A percentile compares a stretch with the other conserved stretches of the same genome.
These are phyloP conservation scores for Aldrovandia affinis DNA, from an alignment of 2,797 vertebrate species.

Conservation along the genomic window DNA sequence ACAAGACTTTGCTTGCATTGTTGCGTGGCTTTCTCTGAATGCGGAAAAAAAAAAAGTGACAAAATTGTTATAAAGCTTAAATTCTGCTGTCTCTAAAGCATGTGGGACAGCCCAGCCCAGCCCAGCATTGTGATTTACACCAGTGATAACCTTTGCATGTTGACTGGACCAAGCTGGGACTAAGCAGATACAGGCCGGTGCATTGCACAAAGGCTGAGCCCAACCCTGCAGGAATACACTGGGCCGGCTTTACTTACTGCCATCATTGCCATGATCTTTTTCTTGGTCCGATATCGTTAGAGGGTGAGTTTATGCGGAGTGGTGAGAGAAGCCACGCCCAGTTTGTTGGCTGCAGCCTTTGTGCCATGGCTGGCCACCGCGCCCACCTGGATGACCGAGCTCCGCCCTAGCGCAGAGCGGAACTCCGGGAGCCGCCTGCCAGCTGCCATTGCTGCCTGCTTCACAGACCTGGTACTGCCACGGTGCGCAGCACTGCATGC, in stretches of 20 bases:
- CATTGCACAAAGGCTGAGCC: slow-evolving; percentile 59
- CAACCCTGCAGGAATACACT: slow-evolving; percentile 27
- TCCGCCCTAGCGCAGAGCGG: slow-evolving; percentile 57
- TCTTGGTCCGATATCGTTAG: slow-evolving; percentile 53
- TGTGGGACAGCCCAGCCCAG: slow-evolving; percentile 55
- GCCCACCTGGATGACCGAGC: slow-evolving; percentile 42
- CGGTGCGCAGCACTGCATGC: slow-evolving; percentile 78
- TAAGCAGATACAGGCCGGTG: slow-evolving; percentile 48
- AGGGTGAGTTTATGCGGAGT: slow-evolving; percentile 58
- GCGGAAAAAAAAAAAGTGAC: not conserved
- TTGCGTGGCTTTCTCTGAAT: not conserved
- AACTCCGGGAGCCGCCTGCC: slow-evolving; percentile 61
- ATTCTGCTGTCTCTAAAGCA: slow-evolving; percentile 43
- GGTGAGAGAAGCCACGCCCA: slow-evolving; percentile 30
- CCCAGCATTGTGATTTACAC: slow-evolving; percentile 56
- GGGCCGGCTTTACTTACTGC: slow-evolving; percentile 41
- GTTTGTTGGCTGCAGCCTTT: slow-evolving; percentile 48
- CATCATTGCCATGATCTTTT: slow-evolving; percentile 57
- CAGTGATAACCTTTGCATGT: slow-evolving; percentile 53
- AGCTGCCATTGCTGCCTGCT: slow-evolving; percentile 63
- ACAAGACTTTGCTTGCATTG: not conserved
- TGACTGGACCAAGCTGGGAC: slow-evolving; percentile 51
- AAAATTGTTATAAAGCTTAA: not conserved
- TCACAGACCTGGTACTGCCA: slow-evolving; percentile 65
- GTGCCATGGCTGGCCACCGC: slow-evolving; percentile 42